Percentiles rank a stretch among this genome's conserved stretches.
Evolutionary conservation across 2,888 invertebrate species (phyloP).

Genomic region (Notodonta ziczac): DNA sequence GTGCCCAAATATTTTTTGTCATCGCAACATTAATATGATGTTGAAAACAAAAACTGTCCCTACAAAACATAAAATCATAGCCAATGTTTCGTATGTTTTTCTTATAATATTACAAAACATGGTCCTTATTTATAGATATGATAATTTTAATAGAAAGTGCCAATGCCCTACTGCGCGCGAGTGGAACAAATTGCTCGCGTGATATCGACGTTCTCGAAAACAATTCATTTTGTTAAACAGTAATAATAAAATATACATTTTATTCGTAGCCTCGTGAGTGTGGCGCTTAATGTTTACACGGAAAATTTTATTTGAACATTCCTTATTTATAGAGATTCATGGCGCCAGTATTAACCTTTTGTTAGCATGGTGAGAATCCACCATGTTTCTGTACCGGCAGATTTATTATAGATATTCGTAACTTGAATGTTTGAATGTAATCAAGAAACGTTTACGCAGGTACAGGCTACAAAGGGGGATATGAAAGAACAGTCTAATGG

Average conservation of each 20-base stretch:
- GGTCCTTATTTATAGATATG: slow-evolving; percentile 68
- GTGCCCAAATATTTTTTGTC: too few relatives aligned
- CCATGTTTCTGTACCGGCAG: neutral
- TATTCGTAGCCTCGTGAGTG: slow-evolving; percentile 27
- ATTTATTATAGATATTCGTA: neutral
- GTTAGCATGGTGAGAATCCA: neutral
- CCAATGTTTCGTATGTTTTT: slow-evolving; percentile 38
- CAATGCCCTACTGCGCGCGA: slow-evolving; percentile 74
- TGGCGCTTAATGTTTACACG: slow-evolving; percentile 31
- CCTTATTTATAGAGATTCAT: slow-evolving; percentile 14
- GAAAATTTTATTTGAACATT: slow-evolving; percentile 17
- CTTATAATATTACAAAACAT: slow-evolving; percentile 51
- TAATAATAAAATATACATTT: slow-evolving; percentile 44
- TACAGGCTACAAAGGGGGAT: neutral
- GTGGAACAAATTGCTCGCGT: slow-evolving; percentile 78
- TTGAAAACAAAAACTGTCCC: neutral
- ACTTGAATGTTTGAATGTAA: too few relatives aligned
- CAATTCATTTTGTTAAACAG: slow-evolving; percentile 63
- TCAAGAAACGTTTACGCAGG: neutral
- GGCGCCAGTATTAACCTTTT: neutral
- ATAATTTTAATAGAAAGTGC: slow-evolving; percentile 80
- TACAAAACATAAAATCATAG: slow-evolving; percentile 27
- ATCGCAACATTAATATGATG: too few relatives aligned
- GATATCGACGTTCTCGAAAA: slow-evolving; percentile 58
- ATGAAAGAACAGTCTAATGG: too few relatives aligned